A percentile compares a stretch with the other conserved stretches of the same genome.
phyloP scores from a whole-genome alignment of 2,113 vertebrate species.

The Saccopteryx leptura region DNA sequence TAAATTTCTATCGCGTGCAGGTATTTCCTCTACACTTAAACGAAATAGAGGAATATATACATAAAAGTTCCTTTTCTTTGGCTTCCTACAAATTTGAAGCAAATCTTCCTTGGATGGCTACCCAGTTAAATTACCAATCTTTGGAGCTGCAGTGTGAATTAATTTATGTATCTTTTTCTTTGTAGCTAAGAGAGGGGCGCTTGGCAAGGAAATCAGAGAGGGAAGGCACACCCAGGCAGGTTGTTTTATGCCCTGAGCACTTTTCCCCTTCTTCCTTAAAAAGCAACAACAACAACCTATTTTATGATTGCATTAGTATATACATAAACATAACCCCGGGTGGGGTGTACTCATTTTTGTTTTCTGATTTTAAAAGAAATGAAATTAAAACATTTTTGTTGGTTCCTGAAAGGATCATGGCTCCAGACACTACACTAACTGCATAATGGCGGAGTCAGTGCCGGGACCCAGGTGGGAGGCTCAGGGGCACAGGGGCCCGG shows the following conservation, averaged over 20 bases:
- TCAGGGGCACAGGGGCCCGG: background rate
- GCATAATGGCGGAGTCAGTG: too few relatives aligned
- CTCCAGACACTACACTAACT: background rate
- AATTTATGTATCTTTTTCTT: background rate
- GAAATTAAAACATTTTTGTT: background rate
- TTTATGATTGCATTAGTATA: background rate
- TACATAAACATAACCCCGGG: background rate
- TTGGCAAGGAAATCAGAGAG: background rate
- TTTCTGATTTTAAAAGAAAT: background rate
- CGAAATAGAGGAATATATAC: background rate
- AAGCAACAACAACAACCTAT: background rate
- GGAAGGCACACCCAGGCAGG: background rate
- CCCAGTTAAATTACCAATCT: background rate
- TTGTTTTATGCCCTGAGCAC: background rate
- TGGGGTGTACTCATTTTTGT: background rate
- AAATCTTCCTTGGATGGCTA: conserved; percentile 41
- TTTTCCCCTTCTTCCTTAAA: background rate
- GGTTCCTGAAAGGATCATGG: background rate
- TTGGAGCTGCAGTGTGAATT: background rate
- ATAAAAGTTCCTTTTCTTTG: background rate
- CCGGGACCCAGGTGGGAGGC: background rate
- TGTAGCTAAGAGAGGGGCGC: background rate
- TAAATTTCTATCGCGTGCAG: background rate
- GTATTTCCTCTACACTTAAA: conserved; percentile 6
- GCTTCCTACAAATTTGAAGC: conserved; percentile 18